Percentiles rank a stretch among this genome's conserved stretches.
phyloP scores from a whole-genome alignment of 2,888 invertebrate genomes.

The Cantharis rufa region DNA sequence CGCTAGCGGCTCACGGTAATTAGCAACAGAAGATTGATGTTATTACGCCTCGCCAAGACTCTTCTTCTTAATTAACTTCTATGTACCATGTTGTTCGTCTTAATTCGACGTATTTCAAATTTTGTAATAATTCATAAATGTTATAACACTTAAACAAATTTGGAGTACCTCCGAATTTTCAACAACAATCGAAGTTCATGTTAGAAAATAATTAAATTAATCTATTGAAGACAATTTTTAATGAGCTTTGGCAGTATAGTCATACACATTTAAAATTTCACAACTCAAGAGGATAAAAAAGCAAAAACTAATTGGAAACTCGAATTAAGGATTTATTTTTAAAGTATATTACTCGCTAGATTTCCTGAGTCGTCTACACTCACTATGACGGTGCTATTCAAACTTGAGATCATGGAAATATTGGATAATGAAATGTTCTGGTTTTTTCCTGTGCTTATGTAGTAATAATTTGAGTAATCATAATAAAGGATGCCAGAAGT shows the following conservation, averaged over 20 bases:
- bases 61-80: slow-evolving; percentile 45
- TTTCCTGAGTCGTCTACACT: background rate
- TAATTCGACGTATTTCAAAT: slow-evolving; percentile 27
- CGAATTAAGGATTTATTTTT: background rate
- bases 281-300: background rate
- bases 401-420: background rate
- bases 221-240: background rate
- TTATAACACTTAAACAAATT: background rate
- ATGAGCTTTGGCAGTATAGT: background rate
- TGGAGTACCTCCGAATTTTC: background rate
- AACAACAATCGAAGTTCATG: too few relatives aligned
- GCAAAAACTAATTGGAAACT: background rate
- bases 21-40: slow-evolving; percentile 45
- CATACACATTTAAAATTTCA: background rate
- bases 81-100: slow-evolving; percentile 41
- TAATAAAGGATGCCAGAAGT: background rate
- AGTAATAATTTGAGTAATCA: background rate
- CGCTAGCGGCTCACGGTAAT: slow-evolving; percentile 41
- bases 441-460: background rate
- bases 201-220: background rate
- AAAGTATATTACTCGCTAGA: background rate
- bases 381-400: background rate
- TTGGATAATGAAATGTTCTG: background rate
- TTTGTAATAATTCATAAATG: slow-evolving; percentile 27
- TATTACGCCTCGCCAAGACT: slow-evolving; percentile 43